A percentile compares a stretch with the other conserved stretches of the same genome.
Evolutionary conservation across 23 tunicate genomes (phyloP).

Genomic region (Styela clava): DNA sequence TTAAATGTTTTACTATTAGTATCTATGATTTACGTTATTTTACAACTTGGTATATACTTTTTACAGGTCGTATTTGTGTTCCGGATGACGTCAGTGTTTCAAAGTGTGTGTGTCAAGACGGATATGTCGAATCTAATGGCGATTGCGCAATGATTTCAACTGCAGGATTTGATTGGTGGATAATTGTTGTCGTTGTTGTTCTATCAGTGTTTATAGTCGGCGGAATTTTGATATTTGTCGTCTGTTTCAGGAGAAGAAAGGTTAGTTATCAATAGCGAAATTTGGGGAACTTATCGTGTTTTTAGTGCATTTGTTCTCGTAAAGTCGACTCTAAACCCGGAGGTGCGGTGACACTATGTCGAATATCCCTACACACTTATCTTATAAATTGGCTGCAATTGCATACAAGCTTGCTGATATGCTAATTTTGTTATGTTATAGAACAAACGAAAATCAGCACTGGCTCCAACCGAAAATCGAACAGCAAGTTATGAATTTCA

Average conservation of each 20-base stretch:
- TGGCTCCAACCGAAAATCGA: background rate
- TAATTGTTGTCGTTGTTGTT: slow-evolving; percentile 1
- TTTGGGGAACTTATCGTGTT: too few relatives aligned
- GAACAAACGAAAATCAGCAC: background rate
- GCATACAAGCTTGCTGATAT: too few relatives aligned
- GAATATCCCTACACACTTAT: too few relatives aligned
- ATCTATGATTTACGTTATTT: background rate
- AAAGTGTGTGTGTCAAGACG: slow-evolving; percentile 21
- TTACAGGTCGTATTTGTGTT: slow-evolving; percentile 23
- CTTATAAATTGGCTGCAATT: too few relatives aligned
- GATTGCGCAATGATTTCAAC: slow-evolving; percentile 1
- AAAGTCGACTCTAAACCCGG: too few relatives aligned
- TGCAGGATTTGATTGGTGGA: slow-evolving; percentile 16
- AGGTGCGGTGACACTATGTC: too few relatives aligned
- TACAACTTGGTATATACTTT: slow-evolving; percentile 13
- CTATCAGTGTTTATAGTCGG: background rate
- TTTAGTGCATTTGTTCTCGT: too few relatives aligned
- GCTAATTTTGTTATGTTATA: too few relatives aligned
- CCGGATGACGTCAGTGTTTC: background rate
- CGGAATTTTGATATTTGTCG: background rate
- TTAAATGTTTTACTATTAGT: background rate
- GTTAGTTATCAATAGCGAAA: background rate
- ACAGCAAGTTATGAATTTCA: background rate
- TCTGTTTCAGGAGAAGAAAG: slow-evolving; percentile 4
- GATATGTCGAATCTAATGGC: slow-evolving; percentile 4